These are phyloP conservation scores for Lasioglossum calceatum DNA, from an alignment of 2,888 invertebrate species.

Conservation along the genomic window DNA sequence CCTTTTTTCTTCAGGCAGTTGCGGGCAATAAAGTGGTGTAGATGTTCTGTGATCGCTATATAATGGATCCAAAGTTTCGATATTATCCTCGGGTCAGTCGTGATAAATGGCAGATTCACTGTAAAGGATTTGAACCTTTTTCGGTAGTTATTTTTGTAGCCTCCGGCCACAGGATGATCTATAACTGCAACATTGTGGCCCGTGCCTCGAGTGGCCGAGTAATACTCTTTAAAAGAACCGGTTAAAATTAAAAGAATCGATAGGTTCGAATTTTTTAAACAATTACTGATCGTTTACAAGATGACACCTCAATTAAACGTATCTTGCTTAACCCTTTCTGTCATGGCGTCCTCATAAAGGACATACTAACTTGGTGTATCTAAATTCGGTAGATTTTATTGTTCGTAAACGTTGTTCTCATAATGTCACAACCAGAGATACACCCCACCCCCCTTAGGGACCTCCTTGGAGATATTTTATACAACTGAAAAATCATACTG, in stretches of 20 bases:
- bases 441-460: no score
- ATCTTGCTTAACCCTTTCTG: not conserved
- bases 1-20: constrained; percentile 21
- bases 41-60: constrained; percentile 24
- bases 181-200: constrained; percentile 47
- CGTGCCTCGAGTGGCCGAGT: not conserved
- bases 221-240: not conserved
- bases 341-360: no score
- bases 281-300: not conserved
- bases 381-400: no score
- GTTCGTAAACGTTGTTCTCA: no score
- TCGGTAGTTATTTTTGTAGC: constrained; percentile 44
- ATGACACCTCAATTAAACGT: not conserved
- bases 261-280: not conserved
- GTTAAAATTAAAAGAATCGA: constrained; percentile 20
- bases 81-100: constrained; percentile 32
- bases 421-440: no score
- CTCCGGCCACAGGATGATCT: constrained; percentile 44
- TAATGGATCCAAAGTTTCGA: constrained; percentile 37
- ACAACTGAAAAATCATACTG: no score
- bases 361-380: no score
- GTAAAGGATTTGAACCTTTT: constrained; percentile 54
- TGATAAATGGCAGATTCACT: constrained; percentile 60
- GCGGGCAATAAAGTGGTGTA: constrained; percentile 16
- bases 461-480: no score